These are phyloP conservation scores for Aurelia coerulea DNA, from an alignment of 30 jellyfish, hydroid and myxozoan species.

Conservation along the genomic window DNA sequence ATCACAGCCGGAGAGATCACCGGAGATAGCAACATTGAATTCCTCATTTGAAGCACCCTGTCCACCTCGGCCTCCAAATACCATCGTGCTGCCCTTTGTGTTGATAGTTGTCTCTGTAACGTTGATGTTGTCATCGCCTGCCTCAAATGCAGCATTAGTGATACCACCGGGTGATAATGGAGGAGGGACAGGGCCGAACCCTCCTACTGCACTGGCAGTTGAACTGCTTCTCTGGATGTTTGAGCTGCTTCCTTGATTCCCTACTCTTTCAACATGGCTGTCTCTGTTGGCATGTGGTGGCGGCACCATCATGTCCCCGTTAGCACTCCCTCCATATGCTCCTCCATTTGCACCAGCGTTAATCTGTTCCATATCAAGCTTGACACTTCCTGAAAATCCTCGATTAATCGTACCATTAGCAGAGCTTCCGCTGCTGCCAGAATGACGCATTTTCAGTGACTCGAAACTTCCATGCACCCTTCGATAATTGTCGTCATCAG, in stretches of 20 bases:
- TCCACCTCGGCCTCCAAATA: background rate
- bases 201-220: background rate
- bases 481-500: background rate
- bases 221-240: background rate
- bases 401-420: background rate
- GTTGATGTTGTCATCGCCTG: background rate
- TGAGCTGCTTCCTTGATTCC: too few species aligned
- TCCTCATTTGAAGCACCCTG: background rate
- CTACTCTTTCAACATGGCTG: too few species aligned
- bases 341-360: background rate
- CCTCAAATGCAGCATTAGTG: background rate
- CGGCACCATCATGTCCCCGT: background rate
- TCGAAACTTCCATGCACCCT: slow-evolving; percentile 46
- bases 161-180: background rate
- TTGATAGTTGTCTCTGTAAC: background rate
- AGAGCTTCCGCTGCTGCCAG: slow-evolving; percentile 3
- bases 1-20: background rate
- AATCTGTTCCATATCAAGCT: background rate
- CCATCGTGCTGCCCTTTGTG: background rate
- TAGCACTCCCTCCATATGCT: background rate
- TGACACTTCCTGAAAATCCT: background rate
- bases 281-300: background rate
- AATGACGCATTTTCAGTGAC: slow-evolving; percentile 19
- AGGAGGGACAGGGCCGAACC: background rate
- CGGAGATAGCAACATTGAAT: background rate